phyloP scores from a whole-genome alignment of 2,888 invertebrate genomes.

The Phengaris alcon region DNA sequence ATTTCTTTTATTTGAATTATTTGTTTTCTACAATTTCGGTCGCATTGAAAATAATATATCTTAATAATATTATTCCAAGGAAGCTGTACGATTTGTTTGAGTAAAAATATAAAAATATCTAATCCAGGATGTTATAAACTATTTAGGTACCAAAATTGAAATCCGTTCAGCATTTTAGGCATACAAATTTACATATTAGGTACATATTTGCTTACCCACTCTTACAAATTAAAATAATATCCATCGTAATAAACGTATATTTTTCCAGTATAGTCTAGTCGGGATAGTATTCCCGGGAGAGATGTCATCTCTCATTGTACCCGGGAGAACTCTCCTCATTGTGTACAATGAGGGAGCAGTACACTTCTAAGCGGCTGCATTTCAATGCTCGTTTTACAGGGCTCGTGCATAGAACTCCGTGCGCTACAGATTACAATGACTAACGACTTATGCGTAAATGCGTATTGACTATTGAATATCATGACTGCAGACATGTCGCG shows the following conservation, averaged over 20 bases:
- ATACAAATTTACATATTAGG: no score
- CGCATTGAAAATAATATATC: no score
- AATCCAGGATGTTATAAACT: no score
- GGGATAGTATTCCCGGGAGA: neutral
- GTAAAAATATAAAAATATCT: no score
- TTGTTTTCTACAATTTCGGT: no score
- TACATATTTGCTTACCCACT: neutral
- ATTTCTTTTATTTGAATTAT: no score
- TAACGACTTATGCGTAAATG: neutral
- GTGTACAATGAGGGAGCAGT: neutral
- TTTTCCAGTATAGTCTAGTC: neutral
- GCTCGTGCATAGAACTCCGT: neutral
- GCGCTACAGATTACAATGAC: neutral
- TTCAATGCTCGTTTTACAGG: neutral
- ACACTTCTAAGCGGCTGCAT: neutral
- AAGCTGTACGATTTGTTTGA: no score
- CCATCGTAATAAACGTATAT: neutral
- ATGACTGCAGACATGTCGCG: neutral
- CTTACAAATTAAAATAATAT: neutral
- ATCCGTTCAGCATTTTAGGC: no score
- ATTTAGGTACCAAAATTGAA: no score
- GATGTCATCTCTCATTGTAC: conserved; percentile 11
- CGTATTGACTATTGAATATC: neutral
- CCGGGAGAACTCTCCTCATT: neutral
- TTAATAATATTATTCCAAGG: no score